Percentiles rank a stretch among this genome's conserved stretches.
phyloP scores from a whole-genome alignment of 2,113 vertebrate species.

The Otocyon megalotis region DNA sequence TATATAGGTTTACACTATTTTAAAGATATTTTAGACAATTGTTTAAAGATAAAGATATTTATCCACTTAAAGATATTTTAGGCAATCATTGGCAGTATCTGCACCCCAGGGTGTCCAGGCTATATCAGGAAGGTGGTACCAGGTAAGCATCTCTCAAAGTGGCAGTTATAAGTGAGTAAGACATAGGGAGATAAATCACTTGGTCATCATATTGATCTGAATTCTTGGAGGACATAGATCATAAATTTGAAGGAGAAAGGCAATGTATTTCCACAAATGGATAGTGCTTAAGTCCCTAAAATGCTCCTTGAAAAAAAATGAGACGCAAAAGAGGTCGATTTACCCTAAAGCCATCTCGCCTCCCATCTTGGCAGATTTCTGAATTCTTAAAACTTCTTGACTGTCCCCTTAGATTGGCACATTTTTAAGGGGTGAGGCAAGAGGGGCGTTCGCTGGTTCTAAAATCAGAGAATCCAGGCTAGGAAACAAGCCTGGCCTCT shows the following conservation, averaged over 20 bases:
- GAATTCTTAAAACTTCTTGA: background rate
- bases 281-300: background rate
- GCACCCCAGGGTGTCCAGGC: background rate
- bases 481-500: background rate
- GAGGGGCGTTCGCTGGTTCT: background rate
- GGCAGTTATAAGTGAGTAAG: slow-evolving; percentile 72
- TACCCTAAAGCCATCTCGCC: background rate
- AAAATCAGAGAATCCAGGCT: background rate
- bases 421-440: background rate
- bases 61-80: slow-evolving; percentile 49
- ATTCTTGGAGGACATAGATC: slow-evolving; percentile 67
- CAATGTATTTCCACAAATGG: slow-evolving; percentile 44
- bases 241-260: slow-evolving; percentile 69
- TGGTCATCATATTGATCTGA: slow-evolving; percentile 73
- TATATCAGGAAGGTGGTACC: slow-evolving; percentile 3
- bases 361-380: slow-evolving; percentile 7
- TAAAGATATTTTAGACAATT: slow-evolving; percentile 45
- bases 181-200: slow-evolving; percentile 65
- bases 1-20: background rate
- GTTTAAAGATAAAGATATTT: no score
- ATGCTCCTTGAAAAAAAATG: slow-evolving; percentile 49
- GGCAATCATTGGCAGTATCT: slow-evolving; percentile 26
- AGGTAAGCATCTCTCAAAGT: slow-evolving; percentile 60
- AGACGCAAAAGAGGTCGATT: background rate
- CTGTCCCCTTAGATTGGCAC: background rate